Conservation (phyloP, 2,797 vertebrate species). For the Lacerta viridis region DNA sequence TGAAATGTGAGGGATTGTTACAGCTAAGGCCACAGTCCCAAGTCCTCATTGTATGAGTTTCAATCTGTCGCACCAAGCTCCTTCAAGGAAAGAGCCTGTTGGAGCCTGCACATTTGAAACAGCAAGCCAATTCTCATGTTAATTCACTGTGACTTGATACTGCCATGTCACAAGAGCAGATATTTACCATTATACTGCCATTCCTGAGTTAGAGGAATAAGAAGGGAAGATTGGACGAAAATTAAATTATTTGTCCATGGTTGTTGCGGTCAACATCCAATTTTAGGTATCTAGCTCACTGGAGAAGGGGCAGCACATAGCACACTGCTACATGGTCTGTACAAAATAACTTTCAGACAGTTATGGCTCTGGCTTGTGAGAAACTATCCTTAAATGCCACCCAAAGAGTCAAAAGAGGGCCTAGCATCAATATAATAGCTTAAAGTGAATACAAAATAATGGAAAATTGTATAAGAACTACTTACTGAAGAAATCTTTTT, state of each 20-base stretch:
- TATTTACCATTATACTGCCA: neutral
- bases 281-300: neutral
- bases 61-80: neutral
- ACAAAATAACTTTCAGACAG: neutral
- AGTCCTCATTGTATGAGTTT: neutral
- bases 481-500: conserved; percentile 99
- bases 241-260: neutral
- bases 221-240: neutral
- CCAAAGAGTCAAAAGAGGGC: neutral
- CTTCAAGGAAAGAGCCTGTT: neutral
- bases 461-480: conserved; percentile 70
- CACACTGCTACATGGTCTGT: neutral
- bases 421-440: conserved; percentile 2
- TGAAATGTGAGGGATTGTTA: neutral
- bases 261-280: neutral
- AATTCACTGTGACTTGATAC: conserved; percentile 3
- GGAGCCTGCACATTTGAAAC: neutral
- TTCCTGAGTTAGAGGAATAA: neutral
- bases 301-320: neutral
- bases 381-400: conserved; percentile 21
- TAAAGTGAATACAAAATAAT: conserved; percentile 38
- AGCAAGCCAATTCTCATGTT: neutral
- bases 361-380: neutral
- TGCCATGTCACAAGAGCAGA: neutral
- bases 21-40: neutral